Base-by-base conservation (phyloP, 1,140 invertebrate genomes). In the Leptestheria dahalacensis region DNA sequence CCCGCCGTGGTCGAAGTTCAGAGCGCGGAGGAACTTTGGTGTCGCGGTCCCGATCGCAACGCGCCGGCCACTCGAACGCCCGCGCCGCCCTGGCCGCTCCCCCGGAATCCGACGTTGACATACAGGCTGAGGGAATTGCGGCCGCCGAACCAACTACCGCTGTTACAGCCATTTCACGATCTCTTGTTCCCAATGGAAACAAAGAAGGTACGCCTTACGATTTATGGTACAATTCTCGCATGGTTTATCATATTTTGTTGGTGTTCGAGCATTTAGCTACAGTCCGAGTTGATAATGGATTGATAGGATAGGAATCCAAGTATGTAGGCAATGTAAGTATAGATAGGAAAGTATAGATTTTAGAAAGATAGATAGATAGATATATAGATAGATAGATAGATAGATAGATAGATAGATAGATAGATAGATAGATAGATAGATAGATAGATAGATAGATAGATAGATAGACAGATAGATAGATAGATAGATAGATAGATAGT, bases 1-100 rank as follows among this genome's bases (percentile, higher is more conserved):
- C 61, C 61, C 3, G 59, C 57, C 53, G 53, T 20, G 53, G 53
- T 29, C 23, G 68, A 66, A 23, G 61, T 58, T 15, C 65, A 63
- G 60, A 57, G 24, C 33, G 58, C 26, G 26, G 24, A 6, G 33
- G 33, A 15, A 41, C 33, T 15, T 41, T 41, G 6, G 33, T 15
- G 6, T 41, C 33, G 33, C 33, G 33, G 33, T 9, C 6, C 33
- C 33, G 33, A 41, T 41, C 33, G 33, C 33, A 41, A 15, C 33
- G 33, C 6, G 33, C 33, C 33, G 33, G 33, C 33, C 33, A 41
- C 33, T 41, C 33, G 6, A 41, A 6, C 33, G 33, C 33, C 6
- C 6, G 6, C 33, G 6, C 6, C 6, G 33, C 33, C 33, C 33
- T 41, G 33, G 33, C 33, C 6, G 33, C 33, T 41, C 33, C 33